Conservation (phyloP, 2,113 vertebrate genomes). For the Amia ocellicauda region DNA sequence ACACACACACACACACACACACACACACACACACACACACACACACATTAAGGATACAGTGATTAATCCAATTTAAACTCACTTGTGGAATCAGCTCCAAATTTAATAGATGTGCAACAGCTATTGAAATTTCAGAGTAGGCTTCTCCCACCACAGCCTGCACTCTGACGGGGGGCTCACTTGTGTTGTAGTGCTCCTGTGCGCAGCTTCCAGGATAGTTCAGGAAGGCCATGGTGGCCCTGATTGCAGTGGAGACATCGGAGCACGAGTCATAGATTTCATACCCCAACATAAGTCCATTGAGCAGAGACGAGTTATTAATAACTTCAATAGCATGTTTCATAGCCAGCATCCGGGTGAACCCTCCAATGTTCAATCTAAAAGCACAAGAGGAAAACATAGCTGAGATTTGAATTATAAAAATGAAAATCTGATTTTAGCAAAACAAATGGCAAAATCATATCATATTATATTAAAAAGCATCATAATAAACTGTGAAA, state of each 20-base stretch:
- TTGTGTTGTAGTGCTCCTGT: conserved; percentile 52
- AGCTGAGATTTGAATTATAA: background rate
- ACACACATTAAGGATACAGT: background rate
- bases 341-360: conserved; percentile 73
- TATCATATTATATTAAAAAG: conserved; percentile 10
- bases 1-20: conserved; percentile 9
- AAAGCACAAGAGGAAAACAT: conserved; percentile 36
- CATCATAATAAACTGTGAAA: background rate
- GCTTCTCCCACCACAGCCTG: conserved; percentile 69
- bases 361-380: conserved; percentile 65
- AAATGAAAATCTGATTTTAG: background rate
- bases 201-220: conserved; percentile 39
- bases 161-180: conserved; percentile 50
- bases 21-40: background rate
- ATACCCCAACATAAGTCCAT: conserved; percentile 76
- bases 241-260: conserved; percentile 74
- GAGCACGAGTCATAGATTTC: conserved; percentile 76
- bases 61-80: too few relatives aligned
- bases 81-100: conserved; percentile 82
- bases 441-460: background rate
- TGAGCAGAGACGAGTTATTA: conserved; percentile 71
- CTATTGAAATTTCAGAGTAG: conserved; percentile 77
- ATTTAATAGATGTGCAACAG: conserved; percentile 74
- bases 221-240: conserved; percentile 62
- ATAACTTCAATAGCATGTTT: conserved; percentile 73